Percentiles rank a stretch among this genome's conserved stretches.
Evolutionary conservation across 2,113 vertebrate genomes (phyloP).

Genomic region (Equus quagga): DNA sequence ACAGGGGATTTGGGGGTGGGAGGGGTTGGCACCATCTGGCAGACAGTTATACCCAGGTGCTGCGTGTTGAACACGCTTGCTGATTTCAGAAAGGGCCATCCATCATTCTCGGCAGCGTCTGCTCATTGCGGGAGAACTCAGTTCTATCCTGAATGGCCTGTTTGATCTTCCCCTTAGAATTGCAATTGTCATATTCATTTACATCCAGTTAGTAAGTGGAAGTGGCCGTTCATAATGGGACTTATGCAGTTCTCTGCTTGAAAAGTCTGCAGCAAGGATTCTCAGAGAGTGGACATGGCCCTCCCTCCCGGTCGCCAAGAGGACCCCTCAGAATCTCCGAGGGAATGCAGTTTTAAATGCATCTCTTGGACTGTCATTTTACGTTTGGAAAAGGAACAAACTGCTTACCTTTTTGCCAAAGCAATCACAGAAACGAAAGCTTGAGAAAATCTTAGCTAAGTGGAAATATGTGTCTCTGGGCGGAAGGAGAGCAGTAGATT

Average conservation of each 20-base stretch:
- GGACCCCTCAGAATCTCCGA: neutral
- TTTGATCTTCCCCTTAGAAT: neutral
- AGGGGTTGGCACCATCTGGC: neutral
- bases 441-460: neutral
- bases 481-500: neutral
- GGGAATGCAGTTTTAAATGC: neutral
- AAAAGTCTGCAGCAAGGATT: neutral
- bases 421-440: neutral
- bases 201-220: constrained; percentile 40
- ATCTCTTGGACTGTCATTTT: neutral
- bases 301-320: neutral
- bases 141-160: neutral
- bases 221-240: neutral
- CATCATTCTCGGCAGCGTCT: neutral
- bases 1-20: neutral
- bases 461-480: neutral
- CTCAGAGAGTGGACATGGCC: neutral
- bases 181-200: constrained; percentile 35
- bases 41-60: neutral
- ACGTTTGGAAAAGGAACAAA: neutral
- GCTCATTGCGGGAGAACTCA: neutral
- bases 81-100: constrained; percentile 50
- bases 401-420: neutral
- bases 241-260: constrained; percentile 40
- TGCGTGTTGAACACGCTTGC: neutral